Conservation (phyloP, 37 sponge, comb jelly and placozoan genomes). For the Beroe ovata region DNA sequence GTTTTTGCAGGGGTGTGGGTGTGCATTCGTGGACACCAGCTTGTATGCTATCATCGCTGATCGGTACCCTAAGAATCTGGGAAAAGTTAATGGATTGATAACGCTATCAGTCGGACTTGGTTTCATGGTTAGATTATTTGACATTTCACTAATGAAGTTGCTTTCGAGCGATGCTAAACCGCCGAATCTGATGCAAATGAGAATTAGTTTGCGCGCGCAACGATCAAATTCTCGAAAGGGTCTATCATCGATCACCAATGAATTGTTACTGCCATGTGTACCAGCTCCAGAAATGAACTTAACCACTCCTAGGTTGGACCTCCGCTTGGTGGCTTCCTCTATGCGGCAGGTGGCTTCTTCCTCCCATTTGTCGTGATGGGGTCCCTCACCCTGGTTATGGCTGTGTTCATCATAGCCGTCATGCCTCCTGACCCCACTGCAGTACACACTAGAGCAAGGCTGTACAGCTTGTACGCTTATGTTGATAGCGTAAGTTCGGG, state of each 20-base stretch:
- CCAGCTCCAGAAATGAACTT: too few relatives aligned
- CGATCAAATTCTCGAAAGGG: too few relatives aligned
- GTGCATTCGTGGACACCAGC: slow-evolving; percentile 64
- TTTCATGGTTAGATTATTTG: slow-evolving; percentile 63
- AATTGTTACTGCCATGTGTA: too few relatives aligned
- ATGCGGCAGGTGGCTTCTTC: slow-evolving; percentile 52
- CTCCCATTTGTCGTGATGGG: slow-evolving; percentile 66
- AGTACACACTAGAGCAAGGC: neutral
- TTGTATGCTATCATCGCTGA: slow-evolving; percentile 44
- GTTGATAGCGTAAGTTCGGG: slow-evolving; percentile 7
- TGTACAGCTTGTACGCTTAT: slow-evolving; percentile 44
- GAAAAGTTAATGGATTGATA: slow-evolving; percentile 38
- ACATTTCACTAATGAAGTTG: too few relatives aligned
- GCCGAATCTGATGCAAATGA: too few relatives aligned
- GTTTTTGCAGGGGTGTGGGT: slow-evolving; percentile 37
- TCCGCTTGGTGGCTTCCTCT: slow-evolving; percentile 53
- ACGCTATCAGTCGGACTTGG: slow-evolving; percentile 43
- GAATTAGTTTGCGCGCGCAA: too few relatives aligned
- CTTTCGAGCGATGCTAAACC: too few relatives aligned
- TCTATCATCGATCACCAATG: too few relatives aligned
- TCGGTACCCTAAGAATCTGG: slow-evolving; percentile 12
- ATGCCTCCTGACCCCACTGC: neutral
- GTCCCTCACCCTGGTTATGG: slow-evolving; percentile 30
- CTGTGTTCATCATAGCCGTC: neutral
- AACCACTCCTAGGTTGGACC: slow-evolving; percentile 14